Evolutionary conservation across 2,888 invertebrate species (phyloP), one percentile per base, ranked within the genome.

Genomic region (Drosophila suboccidentalis): DNA sequence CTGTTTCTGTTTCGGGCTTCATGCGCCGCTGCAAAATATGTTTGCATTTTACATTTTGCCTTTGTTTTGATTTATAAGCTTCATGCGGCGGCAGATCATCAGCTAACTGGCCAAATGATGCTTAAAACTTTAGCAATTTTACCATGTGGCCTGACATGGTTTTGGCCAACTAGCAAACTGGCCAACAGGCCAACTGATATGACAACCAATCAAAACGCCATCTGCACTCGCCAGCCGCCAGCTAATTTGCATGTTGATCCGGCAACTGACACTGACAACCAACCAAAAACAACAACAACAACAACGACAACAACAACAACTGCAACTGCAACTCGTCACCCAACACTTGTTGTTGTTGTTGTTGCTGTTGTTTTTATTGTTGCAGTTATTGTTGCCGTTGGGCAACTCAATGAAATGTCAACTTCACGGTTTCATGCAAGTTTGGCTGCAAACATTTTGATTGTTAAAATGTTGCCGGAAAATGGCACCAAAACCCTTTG

Each of bases 201-300:
- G 71, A 55, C 75, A 72, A 73, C 68, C 82, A 87, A 87, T 84
- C 84, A 87, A 85, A 87, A 85, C 76, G 70, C 76, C 85, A 82
- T 82, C 84, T 87, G 78, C 75, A 75, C 61, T 78, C 76, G 74
- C 69, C 62, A 78, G 58, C 58, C 65, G 64, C 58, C 65, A 68
- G 77, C 63, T 78, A 78, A 78, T 78, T 78, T 78, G 78, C 78
- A 78, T 78, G 64, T 63, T 72, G 72, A 75, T 78, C 63, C 71
- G 65, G 57, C 66, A 73, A 73, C 46, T 63, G 78, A 77, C 38
- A 38, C 38, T 53, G 3, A 29, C 47, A 47, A 17, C 60, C 36
- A 26, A 73, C 29, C 68, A 41, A 6, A 57, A 36, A 64, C 55
- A 15, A 39, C 62, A 51, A 39, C 46, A 54, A 26, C 36, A 15